These are phyloP conservation scores for Clanis bilineata DNA, from an alignment of 2,888 invertebrate species.

Conservation along the genomic window DNA sequence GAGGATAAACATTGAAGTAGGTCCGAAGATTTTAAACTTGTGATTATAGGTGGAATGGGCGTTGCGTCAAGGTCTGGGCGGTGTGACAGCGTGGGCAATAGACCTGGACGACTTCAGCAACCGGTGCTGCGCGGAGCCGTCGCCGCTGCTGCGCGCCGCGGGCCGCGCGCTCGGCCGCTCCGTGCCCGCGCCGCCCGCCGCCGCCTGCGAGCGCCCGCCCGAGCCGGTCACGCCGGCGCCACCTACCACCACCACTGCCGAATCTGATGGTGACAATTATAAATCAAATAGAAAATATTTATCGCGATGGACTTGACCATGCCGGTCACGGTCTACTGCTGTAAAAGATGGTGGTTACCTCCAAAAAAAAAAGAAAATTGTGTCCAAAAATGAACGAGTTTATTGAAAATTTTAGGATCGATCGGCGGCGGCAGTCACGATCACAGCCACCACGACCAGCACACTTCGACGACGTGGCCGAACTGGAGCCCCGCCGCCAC, in stretches of 20 bases:
- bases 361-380: no score
- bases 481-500: constrained; percentile 68
- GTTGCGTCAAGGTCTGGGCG: constrained; percentile 87
- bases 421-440: constrained; percentile 49
- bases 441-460: constrained; percentile 53
- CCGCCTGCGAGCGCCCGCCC: constrained; percentile 86
- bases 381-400: no score
- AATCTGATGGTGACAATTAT: constrained; percentile 62
- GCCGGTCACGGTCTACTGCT: no score
- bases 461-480: constrained; percentile 69
- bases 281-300: background rate
- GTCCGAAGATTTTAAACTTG: background rate
- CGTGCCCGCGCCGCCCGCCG: constrained; percentile 74
- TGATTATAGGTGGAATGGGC: constrained; percentile 91
- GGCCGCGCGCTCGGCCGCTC: constrained; percentile 88
- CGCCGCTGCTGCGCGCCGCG: constrained; percentile 89
- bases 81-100: constrained; percentile 93
- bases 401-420: constrained; percentile 40
- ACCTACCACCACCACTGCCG: constrained; percentile 86
- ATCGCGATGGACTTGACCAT: no score
- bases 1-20: background rate
- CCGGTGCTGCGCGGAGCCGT: constrained; percentile 90
- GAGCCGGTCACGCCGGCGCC: constrained; percentile 89
- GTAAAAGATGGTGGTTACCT: no score
- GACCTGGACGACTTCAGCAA: constrained; percentile 95